Evolutionary conservation across 2,113 vertebrate species (phyloP).

Genomic region (Megaptera novaeangliae): DNA sequence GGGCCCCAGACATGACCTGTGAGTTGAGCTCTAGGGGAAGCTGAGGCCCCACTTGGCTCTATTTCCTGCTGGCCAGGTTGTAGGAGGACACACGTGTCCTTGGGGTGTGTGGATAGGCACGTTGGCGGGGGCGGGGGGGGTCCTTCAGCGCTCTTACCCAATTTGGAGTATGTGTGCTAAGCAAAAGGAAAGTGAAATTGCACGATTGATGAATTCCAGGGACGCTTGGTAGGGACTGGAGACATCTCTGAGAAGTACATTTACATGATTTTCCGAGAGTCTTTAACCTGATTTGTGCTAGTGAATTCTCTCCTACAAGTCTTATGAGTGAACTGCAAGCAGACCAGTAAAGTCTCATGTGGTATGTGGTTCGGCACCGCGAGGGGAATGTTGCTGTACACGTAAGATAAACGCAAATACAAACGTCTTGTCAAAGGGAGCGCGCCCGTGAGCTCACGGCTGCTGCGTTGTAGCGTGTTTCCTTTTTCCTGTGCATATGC

Average conservation of each 20-base stretch:
- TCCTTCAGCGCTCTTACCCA: background rate
- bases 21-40: background rate
- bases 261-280: background rate
- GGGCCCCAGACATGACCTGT: too few relatives aligned
- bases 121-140: background rate
- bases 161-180: background rate
- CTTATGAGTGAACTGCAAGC: background rate
- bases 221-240: background rate
- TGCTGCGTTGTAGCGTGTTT: accelerated
- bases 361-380: background rate
- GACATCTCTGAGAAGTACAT: background rate
- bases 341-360: background rate
- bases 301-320: background rate
- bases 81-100: background rate
- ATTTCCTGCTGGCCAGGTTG: background rate
- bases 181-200: background rate
- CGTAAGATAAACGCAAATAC: background rate
- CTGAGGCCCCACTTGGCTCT: background rate
- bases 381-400: background rate
- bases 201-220: background rate
- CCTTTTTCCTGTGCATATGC: background rate
- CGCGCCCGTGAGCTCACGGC: too few relatives aligned
- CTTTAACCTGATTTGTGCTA: background rate
- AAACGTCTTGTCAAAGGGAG: background rate
- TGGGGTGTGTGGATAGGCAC: background rate